These are phyloP conservation scores for Meghimatium bilineatum DNA, from an alignment of 2,888 invertebrate genomes.

Conservation along the genomic window DNA sequence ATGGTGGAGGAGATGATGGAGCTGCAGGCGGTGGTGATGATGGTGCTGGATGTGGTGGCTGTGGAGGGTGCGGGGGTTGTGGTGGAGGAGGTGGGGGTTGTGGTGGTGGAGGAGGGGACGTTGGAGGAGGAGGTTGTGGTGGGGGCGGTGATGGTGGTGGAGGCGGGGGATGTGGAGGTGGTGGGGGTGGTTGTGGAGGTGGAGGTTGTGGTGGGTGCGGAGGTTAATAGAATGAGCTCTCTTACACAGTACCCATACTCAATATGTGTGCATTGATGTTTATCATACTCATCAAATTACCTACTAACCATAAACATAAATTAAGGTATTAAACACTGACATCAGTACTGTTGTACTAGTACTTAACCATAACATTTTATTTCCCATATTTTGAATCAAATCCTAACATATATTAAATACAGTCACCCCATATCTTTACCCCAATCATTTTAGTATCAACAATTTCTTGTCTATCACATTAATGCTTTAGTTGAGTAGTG, in stretches of 20 bases:
- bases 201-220: conserved; percentile 51
- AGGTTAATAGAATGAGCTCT: conserved; percentile 2
- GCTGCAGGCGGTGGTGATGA: conserved; percentile 47
- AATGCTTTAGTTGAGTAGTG: too few species aligned
- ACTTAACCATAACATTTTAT: neutral
- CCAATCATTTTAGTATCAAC: too few species aligned
- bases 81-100: conserved; percentile 45
- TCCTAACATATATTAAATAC: too few species aligned
- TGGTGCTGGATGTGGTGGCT: conserved; percentile 50
- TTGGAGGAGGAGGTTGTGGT: conserved; percentile 47
- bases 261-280: neutral
- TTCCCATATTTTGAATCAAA: neutral
- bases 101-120: conserved; percentile 48
- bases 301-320: neutral
- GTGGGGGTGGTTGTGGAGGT: conserved; percentile 47
- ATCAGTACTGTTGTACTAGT: neutral
- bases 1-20: conserved; percentile 39
- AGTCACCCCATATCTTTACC: too few species aligned
- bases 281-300: neutral
- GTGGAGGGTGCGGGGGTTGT: conserved; percentile 49
- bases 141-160: conserved; percentile 48
- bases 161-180: conserved; percentile 45
- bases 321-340: neutral
- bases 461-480: too few species aligned
- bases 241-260: neutral